These are phyloP conservation scores for Sparus aurata DNA, from an alignment of 2,797 vertebrate genomes.

Conservation along the genomic window DNA sequence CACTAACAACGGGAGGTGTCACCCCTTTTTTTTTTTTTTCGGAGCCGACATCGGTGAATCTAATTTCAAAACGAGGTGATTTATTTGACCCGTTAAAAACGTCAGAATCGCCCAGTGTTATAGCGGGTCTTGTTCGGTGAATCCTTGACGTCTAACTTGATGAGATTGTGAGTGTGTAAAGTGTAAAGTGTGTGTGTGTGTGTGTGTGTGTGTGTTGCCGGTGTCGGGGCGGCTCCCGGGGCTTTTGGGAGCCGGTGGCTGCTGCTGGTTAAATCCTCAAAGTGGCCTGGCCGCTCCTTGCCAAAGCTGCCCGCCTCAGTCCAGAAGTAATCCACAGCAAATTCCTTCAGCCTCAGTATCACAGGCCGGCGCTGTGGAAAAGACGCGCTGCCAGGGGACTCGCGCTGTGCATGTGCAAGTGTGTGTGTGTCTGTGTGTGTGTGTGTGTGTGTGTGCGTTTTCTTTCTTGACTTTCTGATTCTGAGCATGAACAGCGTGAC, in stretches of 20 bases:
- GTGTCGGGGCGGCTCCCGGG: constrained; percentile 70
- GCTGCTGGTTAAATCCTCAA: constrained; percentile 83
- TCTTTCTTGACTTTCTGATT: constrained; percentile 27
- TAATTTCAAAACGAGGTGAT: not conserved
- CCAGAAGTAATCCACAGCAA: constrained; percentile 88
- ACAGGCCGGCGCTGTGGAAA: constrained; percentile 69
- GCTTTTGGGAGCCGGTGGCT: constrained; percentile 67
- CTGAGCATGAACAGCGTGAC: constrained; percentile 56
- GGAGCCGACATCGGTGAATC: not conserved
- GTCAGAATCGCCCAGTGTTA: not conserved
- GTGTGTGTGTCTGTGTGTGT: constrained; percentile 31
- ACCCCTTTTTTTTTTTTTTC: not conserved
- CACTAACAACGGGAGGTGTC: constrained; percentile 10
- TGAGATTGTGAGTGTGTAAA: constrained; percentile 45
- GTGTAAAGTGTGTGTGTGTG: constrained; percentile 28
- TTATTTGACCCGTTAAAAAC: not conserved
- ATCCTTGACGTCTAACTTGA: constrained; percentile 48
- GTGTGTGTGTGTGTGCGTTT: constrained; percentile 41
- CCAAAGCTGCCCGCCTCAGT: constrained; percentile 85
- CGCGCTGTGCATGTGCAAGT: constrained; percentile 16
- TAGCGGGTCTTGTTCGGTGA: constrained; percentile 17
- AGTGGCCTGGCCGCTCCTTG: constrained; percentile 77
- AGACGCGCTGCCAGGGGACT: constrained; percentile 72
- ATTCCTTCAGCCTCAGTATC: constrained; percentile 88
- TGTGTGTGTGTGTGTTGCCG: constrained; percentile 42